Evolutionary conservation across 2,888 invertebrate species (phyloP), one percentile per base, ranked within the genome.

Genomic region (Clostera curtula): DNA sequence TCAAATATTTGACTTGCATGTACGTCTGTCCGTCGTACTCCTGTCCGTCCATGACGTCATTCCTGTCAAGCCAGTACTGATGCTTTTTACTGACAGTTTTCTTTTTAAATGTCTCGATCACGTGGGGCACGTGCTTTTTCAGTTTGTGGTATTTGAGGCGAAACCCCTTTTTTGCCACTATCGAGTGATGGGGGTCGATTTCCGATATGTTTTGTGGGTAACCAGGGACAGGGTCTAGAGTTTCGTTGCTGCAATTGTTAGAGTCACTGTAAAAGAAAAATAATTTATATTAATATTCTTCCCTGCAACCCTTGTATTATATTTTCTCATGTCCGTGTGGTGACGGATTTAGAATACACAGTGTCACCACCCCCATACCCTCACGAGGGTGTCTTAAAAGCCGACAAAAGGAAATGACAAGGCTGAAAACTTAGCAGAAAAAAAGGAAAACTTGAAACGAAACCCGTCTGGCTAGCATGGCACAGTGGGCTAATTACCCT

Each of bases 1-100:
- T 65, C 38, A 65, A 58, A 69, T 63, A 87, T 57, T 72, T 86
- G 31, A 69, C 85, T 71, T 83, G 82, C 75, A 83, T 80, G 34
- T 80, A 80, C 7, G 79, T 82, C 31, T 66, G 68, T 21, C 77
- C 79, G 12, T 73, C 76, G 23, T 82, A 79, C 3, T 38, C 39
- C 3, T 73, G 72, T 0, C 47, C 53, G 7, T 69, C 74, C 0
- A 73, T 74, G 1, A 74, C 59, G 2, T 74, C 72, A 16, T 71
- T 73, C 13, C 32, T 34, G 19, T 43, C 43, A 1, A 43, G 19
- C 3, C 40, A 9, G 19, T 26, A 46, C 21, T 64, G 53, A 16
- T 62, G 58, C 40, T 75, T 76, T 40, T 77, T 77, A 11, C 43
- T 65, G 0, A 63, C 33, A 23, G 60, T 74, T 13, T 76, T 74